Base-by-base conservation (phyloP, 2,888 invertebrate genomes). In the Polymixis flavicincta region DNA sequence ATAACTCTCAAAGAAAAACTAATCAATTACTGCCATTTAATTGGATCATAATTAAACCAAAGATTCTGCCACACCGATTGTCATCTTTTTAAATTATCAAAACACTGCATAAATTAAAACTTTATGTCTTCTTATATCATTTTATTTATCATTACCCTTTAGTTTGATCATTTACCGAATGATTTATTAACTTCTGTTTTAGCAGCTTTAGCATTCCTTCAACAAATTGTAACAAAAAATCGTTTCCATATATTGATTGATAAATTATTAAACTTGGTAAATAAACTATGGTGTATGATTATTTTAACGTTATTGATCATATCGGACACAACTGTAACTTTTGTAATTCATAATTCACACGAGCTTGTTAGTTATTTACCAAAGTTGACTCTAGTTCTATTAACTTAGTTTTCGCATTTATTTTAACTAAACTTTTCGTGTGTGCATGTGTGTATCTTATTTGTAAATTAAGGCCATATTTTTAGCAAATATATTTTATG, bases 381-480 rank as follows among this genome's bases (percentile, higher is more conserved):
- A 87, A 87, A 87, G 89, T 88, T 84, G 78, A 74, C 70, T 82
- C 70, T 82, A 87, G 78, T 76, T 85, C 71, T 69, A 63, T 65
- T 60, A 65, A 65, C 68, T 76, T 77, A 83, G 68, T 80, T 67
- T 86, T 85, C 66, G 89, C 89, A 89, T 89, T 90, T 89, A 89
- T 90, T 84, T 83, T 71, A 79, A 76, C 57, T 71, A 61, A 69
- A 68, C n/a, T 45, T 80, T 78, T 80, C 70, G 82, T 82, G 86
- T 88, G 80, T 78, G 80, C 73, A 80, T 82, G 78, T 77, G 78
- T 59, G 84, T 77, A 63, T 82, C 73, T 75, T 70, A 60, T 75
- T 77, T 83, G 32, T 86, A 70, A 69, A 69, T 65, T 77, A 76
- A 83, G 70, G 87, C 81, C 84, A 88, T 87, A 83, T 83, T 81